A percentile compares a stretch with the other conserved stretches of the same genome.
Evolutionary conservation across 2,888 invertebrate species (phyloP).

Genomic region (Salpingus planirostris): DNA sequence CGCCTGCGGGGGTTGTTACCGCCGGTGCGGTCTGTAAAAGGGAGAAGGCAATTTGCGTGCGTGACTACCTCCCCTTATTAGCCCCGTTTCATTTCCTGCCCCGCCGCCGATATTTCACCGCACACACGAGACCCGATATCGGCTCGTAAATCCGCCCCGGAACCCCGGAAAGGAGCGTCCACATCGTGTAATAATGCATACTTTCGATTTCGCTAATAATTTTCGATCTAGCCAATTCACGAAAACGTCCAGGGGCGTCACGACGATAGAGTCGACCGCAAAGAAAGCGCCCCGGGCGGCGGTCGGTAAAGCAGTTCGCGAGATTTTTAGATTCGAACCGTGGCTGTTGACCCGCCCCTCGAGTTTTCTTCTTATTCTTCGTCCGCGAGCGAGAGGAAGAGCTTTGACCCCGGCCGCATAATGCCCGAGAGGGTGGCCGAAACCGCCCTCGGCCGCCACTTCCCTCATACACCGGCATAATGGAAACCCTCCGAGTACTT

Average conservation of each 20-base stretch:
- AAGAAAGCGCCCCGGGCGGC: constrained; percentile 2
- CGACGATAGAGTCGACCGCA: background rate
- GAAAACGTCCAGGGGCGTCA: background rate
- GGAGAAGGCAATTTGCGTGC: too few species aligned
- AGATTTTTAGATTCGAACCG: constrained; percentile 1
- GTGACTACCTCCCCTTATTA: too few species aligned
- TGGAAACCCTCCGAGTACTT: constrained; percentile 8
- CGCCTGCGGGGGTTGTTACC: too few species aligned
- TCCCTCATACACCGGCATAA: constrained; percentile 10
- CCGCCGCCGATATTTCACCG: too few species aligned
- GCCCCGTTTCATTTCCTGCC: too few species aligned
- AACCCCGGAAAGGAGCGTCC: too few species aligned
- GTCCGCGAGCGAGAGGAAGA: background rate
- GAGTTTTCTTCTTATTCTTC: constrained; percentile 1
- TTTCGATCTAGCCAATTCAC: background rate
- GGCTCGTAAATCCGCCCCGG: too few species aligned
- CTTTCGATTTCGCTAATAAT: background rate
- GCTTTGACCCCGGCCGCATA: constrained; percentile 1
- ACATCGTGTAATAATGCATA: too few species aligned
- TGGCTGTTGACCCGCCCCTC: constrained; percentile 2
- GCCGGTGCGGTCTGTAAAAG: too few species aligned
- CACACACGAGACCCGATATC: too few species aligned
- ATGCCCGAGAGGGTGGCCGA: background rate
- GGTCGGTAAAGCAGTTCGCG: background rate
- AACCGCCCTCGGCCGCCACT: constrained; percentile 3